Evolutionary conservation across 2,888 invertebrate species (phyloP).

Genomic region (Torymus aiolomorphi): DNA sequence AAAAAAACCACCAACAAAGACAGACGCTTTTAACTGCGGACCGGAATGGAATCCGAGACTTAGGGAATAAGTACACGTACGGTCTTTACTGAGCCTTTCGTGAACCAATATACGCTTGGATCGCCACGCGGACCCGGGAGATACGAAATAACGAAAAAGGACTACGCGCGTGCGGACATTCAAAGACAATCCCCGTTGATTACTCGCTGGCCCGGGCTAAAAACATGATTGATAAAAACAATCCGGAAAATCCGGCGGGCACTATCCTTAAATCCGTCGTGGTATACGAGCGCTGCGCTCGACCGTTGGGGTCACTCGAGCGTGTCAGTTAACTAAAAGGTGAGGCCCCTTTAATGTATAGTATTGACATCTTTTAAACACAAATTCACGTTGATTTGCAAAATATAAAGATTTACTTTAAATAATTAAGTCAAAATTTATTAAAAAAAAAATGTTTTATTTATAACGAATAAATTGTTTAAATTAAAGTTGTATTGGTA

Average conservation of each 20-base stretch:
- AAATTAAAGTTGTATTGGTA: too few species aligned
- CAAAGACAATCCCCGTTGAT: slow-evolving; percentile 62
- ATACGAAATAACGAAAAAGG: slow-evolving; percentile 30
- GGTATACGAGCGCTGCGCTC: too few species aligned
- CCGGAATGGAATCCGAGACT: slow-evolving; percentile 35
- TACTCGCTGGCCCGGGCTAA: slow-evolving; percentile 46
- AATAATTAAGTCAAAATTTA: too few species aligned
- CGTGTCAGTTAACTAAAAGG: slow-evolving; percentile 15
- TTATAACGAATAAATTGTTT: too few species aligned
- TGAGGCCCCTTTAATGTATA: not conserved
- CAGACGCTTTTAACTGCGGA: slow-evolving; percentile 30
- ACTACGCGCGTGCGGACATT: slow-evolving; percentile 53
- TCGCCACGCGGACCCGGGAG: not conserved
- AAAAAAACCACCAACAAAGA: not conserved
- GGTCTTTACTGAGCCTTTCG: slow-evolving; percentile 39
- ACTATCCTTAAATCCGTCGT: slow-evolving; percentile 38
- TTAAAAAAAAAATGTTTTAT: too few species aligned
- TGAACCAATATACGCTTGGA: slow-evolving; percentile 37
- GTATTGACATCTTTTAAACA: not conserved
- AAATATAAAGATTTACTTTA: too few species aligned
- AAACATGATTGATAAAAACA: slow-evolving; percentile 65
- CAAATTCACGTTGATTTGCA: too few species aligned
- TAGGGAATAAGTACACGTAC: slow-evolving; percentile 48
- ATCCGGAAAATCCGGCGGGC: slow-evolving; percentile 37
- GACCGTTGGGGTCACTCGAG: not conserved